Evolutionary conservation across 1,140 invertebrate species (phyloP), one percentile per base, ranked within the genome.

Genomic region (Drosophila prosaltans): DNA sequence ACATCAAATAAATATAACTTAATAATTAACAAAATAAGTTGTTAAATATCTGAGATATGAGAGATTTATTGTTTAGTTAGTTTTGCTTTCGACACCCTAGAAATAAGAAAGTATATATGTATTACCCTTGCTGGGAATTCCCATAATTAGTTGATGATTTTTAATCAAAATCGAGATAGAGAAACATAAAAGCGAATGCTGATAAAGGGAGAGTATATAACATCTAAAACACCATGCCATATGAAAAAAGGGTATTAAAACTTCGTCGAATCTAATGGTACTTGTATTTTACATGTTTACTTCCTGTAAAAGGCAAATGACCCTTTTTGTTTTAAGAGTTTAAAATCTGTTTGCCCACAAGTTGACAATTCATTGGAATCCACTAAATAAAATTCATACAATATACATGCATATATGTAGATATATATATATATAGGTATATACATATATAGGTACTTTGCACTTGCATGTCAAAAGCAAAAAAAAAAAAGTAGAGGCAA

Each of bases 281-380:
- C 28, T 30, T 30, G 28, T 51, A 26, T 8, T 51, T 51, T 21
- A 8, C 21, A 26, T 51, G 9, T 51, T 51, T 51, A 51, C 21
- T 51, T 51, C 45, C 21, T 51, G 21, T 51, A 51, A 51, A 51
- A 51, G 45, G 45, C 45, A 51, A 51, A 26, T 51, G 45, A 51
- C 45, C 45, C 45, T 51, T 51, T 48, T 48, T 51, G 45, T 51
- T 36, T 36, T 36, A 36, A 36, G 6, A 36, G 32, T 5, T 5
- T 36, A 36, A 36, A 36, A 36, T 36, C 6, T 51, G 45, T 51
- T 51, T 51, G 45, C 45, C 21, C 21, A 24, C 3, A 26, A 51
- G 16, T 51, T 51, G 45, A 21, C 45, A 51, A 51, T 51, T 51
- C 45, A 51, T 51, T 51, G 24, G 45, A 51, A 48, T 30, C 28